Evolutionary conservation across 2,888 invertebrate species (phyloP).

Genomic region (Drosophila bunnanda): DNA sequence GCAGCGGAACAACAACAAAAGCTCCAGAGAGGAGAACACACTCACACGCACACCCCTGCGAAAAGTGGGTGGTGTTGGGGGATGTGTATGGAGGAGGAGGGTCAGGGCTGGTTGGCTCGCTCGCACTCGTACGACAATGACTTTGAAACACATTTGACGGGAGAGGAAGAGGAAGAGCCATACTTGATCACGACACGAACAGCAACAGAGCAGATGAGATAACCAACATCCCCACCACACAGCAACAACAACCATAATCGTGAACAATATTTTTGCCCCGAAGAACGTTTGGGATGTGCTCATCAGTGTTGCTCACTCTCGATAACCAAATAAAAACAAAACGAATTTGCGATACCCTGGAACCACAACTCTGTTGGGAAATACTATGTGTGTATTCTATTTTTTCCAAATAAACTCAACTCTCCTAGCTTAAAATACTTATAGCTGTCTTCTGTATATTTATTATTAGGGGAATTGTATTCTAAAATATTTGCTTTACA

Average conservation of each 20-base stretch:
- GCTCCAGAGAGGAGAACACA: constrained; percentile 12
- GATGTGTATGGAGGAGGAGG: constrained; percentile 23
- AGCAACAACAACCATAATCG: constrained; percentile 20
- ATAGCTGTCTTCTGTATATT: too few species aligned
- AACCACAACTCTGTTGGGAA: background rate
- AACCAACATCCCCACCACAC: constrained; percentile 10
- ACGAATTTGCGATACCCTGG: background rate
- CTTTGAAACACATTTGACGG: constrained; percentile 83
- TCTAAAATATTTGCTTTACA: too few species aligned
- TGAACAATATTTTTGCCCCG: constrained; percentile 43
- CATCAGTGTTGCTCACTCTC: constrained; percentile 13
- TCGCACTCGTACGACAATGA: constrained; percentile 70
- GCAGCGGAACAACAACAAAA: constrained; percentile 17
- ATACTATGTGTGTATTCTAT: too few species aligned
- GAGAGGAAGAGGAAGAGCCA: constrained; percentile 18
- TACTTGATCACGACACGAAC: constrained; percentile 50
- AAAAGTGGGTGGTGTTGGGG: constrained; percentile 37
- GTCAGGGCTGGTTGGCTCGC: constrained; percentile 53
- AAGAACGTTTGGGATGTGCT: constrained; percentile 62
- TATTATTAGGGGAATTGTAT: too few species aligned
- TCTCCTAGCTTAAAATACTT: too few species aligned
- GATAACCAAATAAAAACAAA: background rate
- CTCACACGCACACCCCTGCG: constrained; percentile 34
- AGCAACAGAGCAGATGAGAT: constrained; percentile 16
- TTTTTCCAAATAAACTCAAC: too few species aligned